A percentile compares a stretch with the other conserved stretches of the same genome.
Conservation (phyloP, 2,888 invertebrate species). For the Lottia scabra region DNA sequence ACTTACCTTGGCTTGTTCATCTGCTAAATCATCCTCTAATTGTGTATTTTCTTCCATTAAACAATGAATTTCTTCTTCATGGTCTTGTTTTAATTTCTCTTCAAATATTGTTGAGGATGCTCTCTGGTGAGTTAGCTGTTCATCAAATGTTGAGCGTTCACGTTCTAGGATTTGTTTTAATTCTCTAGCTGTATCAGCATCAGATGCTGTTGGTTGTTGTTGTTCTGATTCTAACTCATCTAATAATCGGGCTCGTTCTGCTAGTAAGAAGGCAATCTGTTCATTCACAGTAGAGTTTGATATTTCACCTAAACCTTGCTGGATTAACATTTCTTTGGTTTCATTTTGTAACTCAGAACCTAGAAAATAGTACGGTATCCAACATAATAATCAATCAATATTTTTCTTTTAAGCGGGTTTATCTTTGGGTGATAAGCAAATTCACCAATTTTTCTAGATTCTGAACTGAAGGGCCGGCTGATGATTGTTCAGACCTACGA, state of each 20-base stretch:
- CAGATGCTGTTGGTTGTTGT: slow-evolving; percentile 10
- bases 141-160: slow-evolving; percentile 66
- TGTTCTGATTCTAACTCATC: slow-evolving; percentile 69
- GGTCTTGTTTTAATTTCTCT: slow-evolving; percentile 51
- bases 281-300: slow-evolving; percentile 68
- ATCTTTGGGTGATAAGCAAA: too few species aligned
- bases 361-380: slow-evolving; percentile 24
- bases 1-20: slow-evolving; percentile 51
- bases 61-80: slow-evolving; percentile 61
- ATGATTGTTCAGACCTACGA: too few species aligned
- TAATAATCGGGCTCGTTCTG: slow-evolving; percentile 69
- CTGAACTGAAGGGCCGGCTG: too few species aligned
- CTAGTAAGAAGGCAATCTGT: slow-evolving; percentile 71
- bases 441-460: too few species aligned
- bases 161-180: slow-evolving; percentile 64
- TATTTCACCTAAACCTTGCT: slow-evolving; percentile 69
- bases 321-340: slow-evolving; percentile 66
- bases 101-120: slow-evolving; percentile 44
- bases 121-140: slow-evolving; percentile 68
- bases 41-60: slow-evolving; percentile 62
- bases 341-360: slow-evolving; percentile 50
- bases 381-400: neutral
- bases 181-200: slow-evolving; percentile 36
- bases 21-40: slow-evolving; percentile 44
- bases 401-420: too few species aligned